Base-by-base conservation (phyloP, 2,888 invertebrate species). In the Amphipyra tragopoginis region DNA sequence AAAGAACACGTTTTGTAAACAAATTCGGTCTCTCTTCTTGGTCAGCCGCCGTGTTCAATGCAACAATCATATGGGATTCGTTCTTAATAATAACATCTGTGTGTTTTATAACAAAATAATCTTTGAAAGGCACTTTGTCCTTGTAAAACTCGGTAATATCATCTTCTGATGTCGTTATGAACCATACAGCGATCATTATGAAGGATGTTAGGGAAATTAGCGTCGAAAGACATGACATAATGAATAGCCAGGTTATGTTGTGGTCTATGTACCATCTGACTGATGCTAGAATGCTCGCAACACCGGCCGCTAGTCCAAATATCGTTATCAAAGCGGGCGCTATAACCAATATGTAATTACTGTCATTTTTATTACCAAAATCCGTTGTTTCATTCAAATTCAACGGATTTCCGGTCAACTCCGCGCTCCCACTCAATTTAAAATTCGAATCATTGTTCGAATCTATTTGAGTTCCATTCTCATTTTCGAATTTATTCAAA, bases 221-320 rank as follows among this genome's bases (percentile, higher is more conserved):
- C 0, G 95, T 92, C 0, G 96, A 95, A 58, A 96, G 80, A 26
- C 95, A 84, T 0, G 96, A 95, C 65, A 95, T 93, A 47, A 95
- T 84, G 73, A 96, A 96, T 72, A 96, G 91, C 92, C 96, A 95
- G 0, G 94, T 94, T 73, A 97, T 96, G 80, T 96, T 96, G 60
- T 95, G 93, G 79, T 96, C 96, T 47, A 96, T 95, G 81, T 96
- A 97, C 96, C 96, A 97, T 67, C 94, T 89, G 38, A 95, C 95
- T 80, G 96, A 96, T 0, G 96, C 96, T 47, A 96, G 81, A 10
- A 96, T 90, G 1, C 96, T 96, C 0, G 96, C 91, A 4, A 95
- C 60, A 0, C 95, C 96, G 0, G 95, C 94, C 0, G 91, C 90
- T 47, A 95, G 77, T 0, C 95, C 95, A 51, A 96, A 96, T 36